Evolutionary conservation across 2,888 invertebrate genomes (phyloP).

Genomic region (Globia sparganii): DNA sequence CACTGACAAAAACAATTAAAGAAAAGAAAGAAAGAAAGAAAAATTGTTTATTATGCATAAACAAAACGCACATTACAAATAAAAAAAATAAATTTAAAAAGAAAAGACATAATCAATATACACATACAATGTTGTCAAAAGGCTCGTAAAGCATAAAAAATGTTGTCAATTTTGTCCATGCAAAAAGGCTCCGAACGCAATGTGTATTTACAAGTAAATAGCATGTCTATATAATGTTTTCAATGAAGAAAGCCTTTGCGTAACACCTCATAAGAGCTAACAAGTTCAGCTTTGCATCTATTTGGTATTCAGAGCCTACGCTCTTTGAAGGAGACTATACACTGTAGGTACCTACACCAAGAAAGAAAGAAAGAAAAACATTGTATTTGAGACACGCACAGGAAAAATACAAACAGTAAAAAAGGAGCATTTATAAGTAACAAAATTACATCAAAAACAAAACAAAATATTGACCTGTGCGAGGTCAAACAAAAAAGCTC

Average conservation of each 20-base stretch:
- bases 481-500: too few relatives aligned
- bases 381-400: background rate
- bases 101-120: too few relatives aligned
- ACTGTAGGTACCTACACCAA: too few relatives aligned
- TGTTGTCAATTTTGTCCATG: too few relatives aligned
- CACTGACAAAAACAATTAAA: too few relatives aligned
- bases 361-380: background rate
- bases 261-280: conserved; percentile 59
- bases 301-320: conserved; percentile 60
- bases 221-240: conserved; percentile 54
- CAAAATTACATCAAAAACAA: background rate
- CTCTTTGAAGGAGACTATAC: conserved; percentile 34
- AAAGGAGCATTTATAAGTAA: background rate
- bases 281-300: conserved; percentile 67
- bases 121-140: too few relatives aligned
- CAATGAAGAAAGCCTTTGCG: conserved; percentile 69
- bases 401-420: background rate
- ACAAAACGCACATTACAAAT: too few relatives aligned
- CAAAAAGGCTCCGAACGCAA: conserved; percentile 31
- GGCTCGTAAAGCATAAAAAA: too few relatives aligned
- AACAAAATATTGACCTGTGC: background rate
- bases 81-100: too few relatives aligned
- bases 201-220: conserved; percentile 63
- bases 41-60: too few relatives aligned
- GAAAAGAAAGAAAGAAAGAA: too few relatives aligned